Evolutionary conservation across 2,888 invertebrate genomes (phyloP), one percentile per base, ranked within the genome.

Genomic region (Oxycera nigricornis): DNA sequence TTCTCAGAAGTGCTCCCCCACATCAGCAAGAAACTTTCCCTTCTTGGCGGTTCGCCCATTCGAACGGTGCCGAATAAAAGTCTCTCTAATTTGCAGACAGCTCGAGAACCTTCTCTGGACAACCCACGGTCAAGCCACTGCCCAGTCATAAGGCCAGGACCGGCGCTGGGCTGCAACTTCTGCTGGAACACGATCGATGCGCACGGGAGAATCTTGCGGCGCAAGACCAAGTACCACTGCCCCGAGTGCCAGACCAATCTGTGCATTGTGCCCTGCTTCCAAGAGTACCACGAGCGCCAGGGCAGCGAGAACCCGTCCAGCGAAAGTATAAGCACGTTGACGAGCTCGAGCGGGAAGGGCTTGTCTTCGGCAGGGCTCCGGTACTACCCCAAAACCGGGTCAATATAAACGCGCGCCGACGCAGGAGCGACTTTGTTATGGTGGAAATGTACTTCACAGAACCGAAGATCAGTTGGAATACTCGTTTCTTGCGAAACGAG

Each of bases 141-240:
- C 82, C 95, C 94, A 7, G 92, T 92, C 9, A 90, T 93, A 67
- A 87, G 95, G 72, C 91, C 92, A 7, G 95, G 95, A 0, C 94
- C 95, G 3, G 94, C 94, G 1, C 86, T 95, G 77, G 93, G 94
- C 79, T 95, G 95, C 85, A 94, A 94, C 86, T 94, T 91, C 83
- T 95, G 95, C 86, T 95, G 95, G 95, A 95, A 95, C 83, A 94
- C 94, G 0, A 92, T 94, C 59, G 94, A 95, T 83, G 90, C 90
- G 59, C 91, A 92, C 85, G 94, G 94, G 41, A 87, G 94, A 78
- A 94, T 94, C 80, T 87, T 94, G 68, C 89, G 95, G 59, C 88
- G 94, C 75, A 95, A 95, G 86, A 95, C 95, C 1, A 94, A 95
- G 84, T 95, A 94, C 84, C 94, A 94, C 82, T 95, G 95, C 86